A percentile compares a stretch with the other conserved stretches of the same genome.
Conservation (phyloP, 2,797 vertebrate species). For the Rhabdophis nuchalis region DNA sequence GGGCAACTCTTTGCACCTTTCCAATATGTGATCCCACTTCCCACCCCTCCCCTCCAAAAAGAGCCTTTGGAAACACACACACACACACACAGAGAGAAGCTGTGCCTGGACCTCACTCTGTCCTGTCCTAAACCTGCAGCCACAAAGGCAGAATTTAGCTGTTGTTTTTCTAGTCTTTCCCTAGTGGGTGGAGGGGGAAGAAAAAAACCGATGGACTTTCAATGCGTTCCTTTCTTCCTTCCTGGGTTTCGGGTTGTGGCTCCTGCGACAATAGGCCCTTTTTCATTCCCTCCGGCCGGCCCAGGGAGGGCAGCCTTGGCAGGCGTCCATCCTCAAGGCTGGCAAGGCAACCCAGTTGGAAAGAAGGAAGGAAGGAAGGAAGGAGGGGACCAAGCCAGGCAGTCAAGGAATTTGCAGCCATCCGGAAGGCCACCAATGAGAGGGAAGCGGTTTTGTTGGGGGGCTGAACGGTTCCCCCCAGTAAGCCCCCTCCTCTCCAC, state of each 20-base stretch:
- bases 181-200: background rate
- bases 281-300: background rate
- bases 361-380: background rate
- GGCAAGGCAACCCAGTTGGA: constrained; percentile 38
- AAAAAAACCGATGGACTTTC: background rate
- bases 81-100: no score
- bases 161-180: no score
- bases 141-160: background rate
- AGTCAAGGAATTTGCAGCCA: background rate
- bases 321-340: constrained; percentile 12
- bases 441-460: background rate
- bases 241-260: background rate
- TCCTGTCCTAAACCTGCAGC: background rate
- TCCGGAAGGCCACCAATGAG: background rate
- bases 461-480: background rate
- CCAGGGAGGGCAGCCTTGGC: background rate
- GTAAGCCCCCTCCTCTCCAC: background rate
- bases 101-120: background rate
- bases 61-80: background rate
- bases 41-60: fast-evolving
- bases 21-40: background rate
- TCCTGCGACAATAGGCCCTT: background rate
- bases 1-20: background rate
- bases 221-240: background rate
- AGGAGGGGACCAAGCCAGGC: no score